phyloP scores from a whole-genome alignment of 2,888 invertebrate genomes.

The Hypolimnas misippus region DNA sequence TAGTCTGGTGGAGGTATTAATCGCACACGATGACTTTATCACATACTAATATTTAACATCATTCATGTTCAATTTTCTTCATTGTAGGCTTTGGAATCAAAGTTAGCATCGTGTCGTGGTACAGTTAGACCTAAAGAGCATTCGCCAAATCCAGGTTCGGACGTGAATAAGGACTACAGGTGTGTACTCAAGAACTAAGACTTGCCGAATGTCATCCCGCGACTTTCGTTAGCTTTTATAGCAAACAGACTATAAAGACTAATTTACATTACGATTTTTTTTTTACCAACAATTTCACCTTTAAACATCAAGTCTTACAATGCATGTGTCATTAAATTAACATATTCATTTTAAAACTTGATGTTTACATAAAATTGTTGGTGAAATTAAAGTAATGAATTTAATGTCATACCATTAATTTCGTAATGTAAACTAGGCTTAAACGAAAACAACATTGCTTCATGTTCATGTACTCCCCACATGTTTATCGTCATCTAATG shows the following conservation, averaged over 20 bases:
- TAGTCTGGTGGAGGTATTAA: slow-evolving; percentile 27
- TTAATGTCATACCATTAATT: too few relatives aligned
- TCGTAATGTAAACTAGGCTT: too few relatives aligned
- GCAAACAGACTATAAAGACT: slow-evolving; percentile 56
- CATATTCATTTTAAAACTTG: too few relatives aligned
- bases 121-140: slow-evolving; percentile 83
- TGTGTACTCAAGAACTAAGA: slow-evolving; percentile 82
- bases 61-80: slow-evolving; percentile 81
- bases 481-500: slow-evolving; percentile 49
- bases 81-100: slow-evolving; percentile 88
- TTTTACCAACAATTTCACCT: too few relatives aligned
- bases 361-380: too few relatives aligned
- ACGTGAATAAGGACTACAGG: slow-evolving; percentile 84
- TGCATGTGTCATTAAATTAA: too few relatives aligned
- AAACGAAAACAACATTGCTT: slow-evolving; percentile 44
- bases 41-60: slow-evolving; percentile 75
- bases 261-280: too few relatives aligned
- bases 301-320: too few relatives aligned
- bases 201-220: slow-evolving; percentile 47
- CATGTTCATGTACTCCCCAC: slow-evolving; percentile 51
- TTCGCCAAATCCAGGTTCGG: slow-evolving; percentile 77
- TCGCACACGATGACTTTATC: slow-evolving; percentile 20
- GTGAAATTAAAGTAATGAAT: too few relatives aligned
- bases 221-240: slow-evolving; percentile 50
- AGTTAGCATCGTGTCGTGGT: slow-evolving; percentile 87